These are phyloP conservation scores for Medauroidea extradentata DNA, from an alignment of 1,140 invertebrate genomes.

Conservation along the genomic window DNA sequence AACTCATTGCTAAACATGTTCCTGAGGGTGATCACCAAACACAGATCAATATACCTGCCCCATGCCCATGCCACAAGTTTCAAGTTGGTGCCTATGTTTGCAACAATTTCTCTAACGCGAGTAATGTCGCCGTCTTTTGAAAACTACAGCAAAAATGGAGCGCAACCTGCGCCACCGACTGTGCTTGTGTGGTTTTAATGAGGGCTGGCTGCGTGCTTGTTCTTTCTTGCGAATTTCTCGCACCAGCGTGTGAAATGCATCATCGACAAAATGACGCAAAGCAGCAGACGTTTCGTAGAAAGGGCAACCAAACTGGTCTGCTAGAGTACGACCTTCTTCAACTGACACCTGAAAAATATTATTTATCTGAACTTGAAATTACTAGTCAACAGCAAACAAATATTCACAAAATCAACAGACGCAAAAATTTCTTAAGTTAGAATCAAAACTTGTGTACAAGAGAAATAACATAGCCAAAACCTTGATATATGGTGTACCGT, in stretches of 20 bases:
- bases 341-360: constrained; percentile 7
- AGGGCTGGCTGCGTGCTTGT: constrained; percentile 44
- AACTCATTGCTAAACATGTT: no score
- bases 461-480: no score
- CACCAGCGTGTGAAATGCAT: constrained; percentile 97
- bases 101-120: constrained; percentile 33
- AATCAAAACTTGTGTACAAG: no score
- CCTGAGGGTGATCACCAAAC: no score
- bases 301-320: constrained; percentile 91
- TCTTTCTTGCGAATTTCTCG: constrained; percentile 69
- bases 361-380: no score
- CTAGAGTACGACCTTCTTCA: constrained; percentile 76
- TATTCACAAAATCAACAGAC: no score
- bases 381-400: no score
- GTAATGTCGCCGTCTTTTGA: constrained; percentile 54
- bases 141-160: constrained; percentile 74
- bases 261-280: constrained; percentile 94
- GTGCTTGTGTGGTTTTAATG: constrained; percentile 42
- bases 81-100: no score
- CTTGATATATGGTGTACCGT: no score
- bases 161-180: constrained; percentile 73
- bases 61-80: no score
- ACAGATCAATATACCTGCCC: no score
- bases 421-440: no score
- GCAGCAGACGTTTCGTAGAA: constrained; percentile 99